These are phyloP conservation scores for Synanthedon tipuliformis DNA, from an alignment of 2,888 invertebrate species.

Conservation along the genomic window DNA sequence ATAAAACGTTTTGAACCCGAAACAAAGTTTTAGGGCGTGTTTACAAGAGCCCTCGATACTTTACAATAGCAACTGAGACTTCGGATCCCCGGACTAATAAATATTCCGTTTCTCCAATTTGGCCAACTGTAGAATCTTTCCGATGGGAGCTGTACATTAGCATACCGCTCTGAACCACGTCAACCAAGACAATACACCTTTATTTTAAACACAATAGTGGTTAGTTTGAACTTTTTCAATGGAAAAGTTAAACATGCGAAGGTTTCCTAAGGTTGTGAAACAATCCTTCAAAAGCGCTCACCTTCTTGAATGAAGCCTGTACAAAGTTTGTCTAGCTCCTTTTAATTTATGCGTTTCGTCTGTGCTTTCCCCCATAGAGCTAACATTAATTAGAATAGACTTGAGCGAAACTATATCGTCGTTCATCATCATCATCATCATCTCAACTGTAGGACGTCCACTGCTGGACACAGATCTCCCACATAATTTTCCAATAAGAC, in stretches of 20 bases:
- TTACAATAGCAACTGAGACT: slow-evolving; percentile 26
- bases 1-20: too few species aligned
- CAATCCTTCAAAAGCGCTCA: slow-evolving; percentile 46
- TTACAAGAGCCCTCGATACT: slow-evolving; percentile 12
- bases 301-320: slow-evolving; percentile 46
- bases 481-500: too few species aligned
- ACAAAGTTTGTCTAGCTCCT: slow-evolving; percentile 45
- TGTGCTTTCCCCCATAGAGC: slow-evolving; percentile 10
- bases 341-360: slow-evolving; percentile 58
- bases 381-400: too few species aligned
- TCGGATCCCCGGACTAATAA: slow-evolving; percentile 47
- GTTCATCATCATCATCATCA: too few species aligned
- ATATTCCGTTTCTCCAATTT: slow-evolving; percentile 64
- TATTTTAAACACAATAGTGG: background rate
- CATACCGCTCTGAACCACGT: slow-evolving; percentile 24
- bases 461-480: too few species aligned
- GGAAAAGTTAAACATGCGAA: slow-evolving; percentile 12
- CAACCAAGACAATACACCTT: background rate
- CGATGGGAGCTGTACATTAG: slow-evolving; percentile 53
- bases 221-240: slow-evolving; percentile 5
- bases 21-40: slow-evolving; percentile 1
- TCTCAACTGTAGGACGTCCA: too few species aligned
- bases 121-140: slow-evolving; percentile 50
- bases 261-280: slow-evolving; percentile 29
- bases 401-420: too few species aligned